These are phyloP conservation scores for Lasioglossum lativentre DNA, from an alignment of 2,888 invertebrate genomes.

Conservation along the genomic window DNA sequence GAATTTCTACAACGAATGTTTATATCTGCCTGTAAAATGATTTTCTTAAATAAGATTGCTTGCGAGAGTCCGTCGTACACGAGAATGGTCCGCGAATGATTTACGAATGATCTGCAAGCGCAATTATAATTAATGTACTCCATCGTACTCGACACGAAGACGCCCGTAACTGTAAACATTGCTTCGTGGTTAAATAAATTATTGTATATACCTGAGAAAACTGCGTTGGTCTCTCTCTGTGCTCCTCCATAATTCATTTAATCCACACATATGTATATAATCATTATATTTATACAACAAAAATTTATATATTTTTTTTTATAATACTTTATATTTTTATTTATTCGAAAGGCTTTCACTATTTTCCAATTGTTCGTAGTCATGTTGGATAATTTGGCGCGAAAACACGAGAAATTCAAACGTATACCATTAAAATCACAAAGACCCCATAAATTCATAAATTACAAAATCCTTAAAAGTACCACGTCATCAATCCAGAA, in stretches of 20 bases:
- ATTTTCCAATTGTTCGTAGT: neutral
- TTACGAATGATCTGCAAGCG: conserved; percentile 48
- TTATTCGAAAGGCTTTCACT: neutral
- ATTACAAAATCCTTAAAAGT: neutral
- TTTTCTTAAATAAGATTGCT: conserved; percentile 29
- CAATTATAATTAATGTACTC: conserved; percentile 64
- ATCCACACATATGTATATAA: too few relatives aligned
- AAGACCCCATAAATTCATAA: neutral
- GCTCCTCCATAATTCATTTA: too few relatives aligned
- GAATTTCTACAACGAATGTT: conserved; percentile 11
- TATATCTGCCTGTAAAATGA: conserved; percentile 3
- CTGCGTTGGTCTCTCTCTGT: neutral
- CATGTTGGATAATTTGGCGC: too few relatives aligned
- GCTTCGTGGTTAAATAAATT: conserved; percentile 81
- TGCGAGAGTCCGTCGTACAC: conserved; percentile 32
- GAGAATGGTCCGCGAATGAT: conserved; percentile 24
- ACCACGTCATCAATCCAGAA: neutral
- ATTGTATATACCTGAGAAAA: conserved; percentile 80
- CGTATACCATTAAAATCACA: neutral
- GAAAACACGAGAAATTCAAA: too few relatives aligned
- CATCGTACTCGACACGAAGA: conserved; percentile 68
- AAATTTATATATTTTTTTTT: too few relatives aligned
- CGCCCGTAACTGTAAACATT: conserved; percentile 82
- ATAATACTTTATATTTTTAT: too few relatives aligned
- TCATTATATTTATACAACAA: too few relatives aligned